Base-by-base conservation (phyloP, 2,113 vertebrate genomes). In the Machaerirhynchus nigripectus region DNA sequence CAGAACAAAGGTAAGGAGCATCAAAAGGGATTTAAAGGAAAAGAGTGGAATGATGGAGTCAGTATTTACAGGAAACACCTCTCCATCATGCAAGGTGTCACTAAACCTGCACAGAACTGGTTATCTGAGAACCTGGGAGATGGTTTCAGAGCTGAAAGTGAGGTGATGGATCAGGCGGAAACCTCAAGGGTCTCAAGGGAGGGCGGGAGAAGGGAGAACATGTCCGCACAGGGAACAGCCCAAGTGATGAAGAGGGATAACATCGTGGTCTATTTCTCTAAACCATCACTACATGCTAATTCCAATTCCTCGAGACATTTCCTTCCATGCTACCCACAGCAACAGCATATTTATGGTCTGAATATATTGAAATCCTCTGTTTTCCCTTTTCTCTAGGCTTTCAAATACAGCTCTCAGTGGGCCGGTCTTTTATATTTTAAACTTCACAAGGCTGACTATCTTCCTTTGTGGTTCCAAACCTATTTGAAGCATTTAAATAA, bases 401-500 rank as follows among this genome's bases (percentile, higher is more conserved):
- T 95, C 87, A 91, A 91, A 82, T 44, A 76, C 42, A 85, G 70
- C 46, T 74, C 89, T 94, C 87, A 57, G n/a, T 0, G 26, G 75
- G 49, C 55, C 23, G 33, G 50, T 79, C 61, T 96, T 94, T 93
- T 85, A 40, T 61, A 93, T 94, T 89, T 95, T 70, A 87, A 87
- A 95, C 74, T 91, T 95, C 93, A 95, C 49, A 91, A 92, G 50
- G 74, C 84, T 87, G 90, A 76, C 75, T 55, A 77, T 68, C 84
- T 91, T 95, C 60, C 87, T 94, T 94, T 93, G 89, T 94, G 93
- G 80, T 82, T 96, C 73, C 74, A 94, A 89, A 93, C 28, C 60
- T 79, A 91, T 89, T 33, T 87, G 87, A 96, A 89, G 84, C 65
- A 94, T 59, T 91, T 96, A 89, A 95, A 95, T 95, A 95, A 92